These are phyloP conservation scores for Microcebus lehilahytsara DNA, from an alignment of 2,113 vertebrate species.

Conservation along the genomic window DNA sequence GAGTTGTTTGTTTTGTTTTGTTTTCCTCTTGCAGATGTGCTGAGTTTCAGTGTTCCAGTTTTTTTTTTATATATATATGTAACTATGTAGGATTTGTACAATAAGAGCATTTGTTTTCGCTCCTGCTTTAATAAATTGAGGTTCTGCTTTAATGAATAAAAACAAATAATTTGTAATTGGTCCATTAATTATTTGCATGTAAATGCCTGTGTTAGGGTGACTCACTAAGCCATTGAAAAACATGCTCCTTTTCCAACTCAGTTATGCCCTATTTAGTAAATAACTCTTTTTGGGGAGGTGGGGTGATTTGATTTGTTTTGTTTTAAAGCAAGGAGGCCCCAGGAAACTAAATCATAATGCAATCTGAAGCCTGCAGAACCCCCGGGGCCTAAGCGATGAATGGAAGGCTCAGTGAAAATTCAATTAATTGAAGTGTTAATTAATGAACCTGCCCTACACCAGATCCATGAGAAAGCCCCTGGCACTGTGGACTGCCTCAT, in stretches of 20 bases:
- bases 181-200: constrained; percentile 70
- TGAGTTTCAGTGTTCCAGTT: constrained; percentile 12
- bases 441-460: neutral
- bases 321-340: neutral
- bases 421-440: neutral
- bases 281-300: neutral
- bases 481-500: too few relatives aligned
- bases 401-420: neutral
- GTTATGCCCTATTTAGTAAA: constrained; percentile 15
- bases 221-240: constrained; percentile 54
- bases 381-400: neutral
- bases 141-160: constrained; percentile 68
- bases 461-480: neutral
- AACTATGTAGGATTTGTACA: constrained; percentile 12
- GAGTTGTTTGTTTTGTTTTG: neutral
- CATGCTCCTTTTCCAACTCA: constrained; percentile 1
- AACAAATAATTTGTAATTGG: constrained; percentile 70
- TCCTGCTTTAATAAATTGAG: constrained; percentile 61
- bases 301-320: neutral
- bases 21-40: neutral
- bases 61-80: neutral
- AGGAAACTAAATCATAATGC: neutral
- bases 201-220: constrained; percentile 46
- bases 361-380: neutral
- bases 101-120: constrained; percentile 40